These are phyloP conservation scores for Hemibagrus guttatus DNA, from an alignment of 2,797 vertebrate species.

Conservation along the genomic window DNA sequence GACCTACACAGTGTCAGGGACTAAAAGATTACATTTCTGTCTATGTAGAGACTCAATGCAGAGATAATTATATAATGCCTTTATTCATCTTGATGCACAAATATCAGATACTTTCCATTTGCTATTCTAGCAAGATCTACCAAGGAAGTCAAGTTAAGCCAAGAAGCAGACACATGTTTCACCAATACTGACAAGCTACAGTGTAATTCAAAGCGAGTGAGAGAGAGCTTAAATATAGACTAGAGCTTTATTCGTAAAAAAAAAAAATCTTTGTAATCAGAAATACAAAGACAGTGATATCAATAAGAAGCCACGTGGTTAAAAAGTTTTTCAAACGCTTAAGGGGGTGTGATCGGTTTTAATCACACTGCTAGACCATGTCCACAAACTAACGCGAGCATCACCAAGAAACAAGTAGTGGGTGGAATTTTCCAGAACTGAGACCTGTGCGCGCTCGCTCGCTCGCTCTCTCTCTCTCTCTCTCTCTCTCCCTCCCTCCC, in stretches of 20 bases:
- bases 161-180: neutral
- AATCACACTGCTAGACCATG: neutral
- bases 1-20: neutral
- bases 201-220: too few species aligned
- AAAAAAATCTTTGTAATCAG: too few species aligned
- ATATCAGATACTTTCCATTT: neutral
- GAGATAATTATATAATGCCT: too few species aligned
- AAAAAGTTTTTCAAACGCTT: neutral
- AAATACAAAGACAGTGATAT: neutral
- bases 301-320: neutral
- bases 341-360: conserved; percentile 6
- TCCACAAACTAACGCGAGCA: neutral
- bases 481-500: neutral
- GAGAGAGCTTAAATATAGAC: neutral
- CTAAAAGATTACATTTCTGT: too few species aligned
- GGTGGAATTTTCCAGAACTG: conserved; percentile 47
- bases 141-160: too few species aligned
- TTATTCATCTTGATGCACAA: neutral
- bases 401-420: neutral
- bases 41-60: neutral
- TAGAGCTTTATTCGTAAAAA: too few species aligned
- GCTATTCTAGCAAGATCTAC: neutral
- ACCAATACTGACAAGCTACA: neutral
- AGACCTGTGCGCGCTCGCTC: neutral
- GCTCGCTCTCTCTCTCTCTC: neutral